Evolutionary conservation across 2,888 invertebrate genomes (phyloP).

Genomic region (Calliopum simillimum): DNA sequence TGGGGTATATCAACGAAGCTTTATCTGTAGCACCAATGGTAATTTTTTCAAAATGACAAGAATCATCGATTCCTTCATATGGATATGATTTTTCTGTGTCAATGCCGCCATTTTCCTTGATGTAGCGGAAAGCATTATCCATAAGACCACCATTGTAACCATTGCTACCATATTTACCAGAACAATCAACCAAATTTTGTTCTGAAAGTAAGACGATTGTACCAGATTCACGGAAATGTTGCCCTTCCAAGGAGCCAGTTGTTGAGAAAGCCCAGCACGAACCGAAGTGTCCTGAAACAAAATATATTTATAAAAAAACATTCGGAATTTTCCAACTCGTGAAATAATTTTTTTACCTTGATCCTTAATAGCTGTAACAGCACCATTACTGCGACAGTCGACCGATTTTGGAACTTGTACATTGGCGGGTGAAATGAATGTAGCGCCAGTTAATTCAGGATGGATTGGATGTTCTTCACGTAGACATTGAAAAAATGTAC

Average conservation of each 20-base stretch:
- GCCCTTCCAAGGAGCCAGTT: conserved; percentile 92
- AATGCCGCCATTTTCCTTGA: conserved; percentile 85
- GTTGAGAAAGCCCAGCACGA: conserved; percentile 94
- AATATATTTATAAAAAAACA: neutral
- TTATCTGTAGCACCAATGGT: conserved; percentile 82
- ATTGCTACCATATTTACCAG: too few species aligned
- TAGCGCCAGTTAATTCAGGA: conserved; percentile 51
- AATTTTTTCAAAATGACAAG: conserved; percentile 75
- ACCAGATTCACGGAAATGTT: conserved; percentile 84
- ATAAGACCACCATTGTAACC: conserved; percentile 84
- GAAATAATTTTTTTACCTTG: conserved; percentile 68
- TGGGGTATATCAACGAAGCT: conserved; percentile 80
- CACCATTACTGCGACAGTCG: conserved; percentile 87
- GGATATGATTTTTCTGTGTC: conserved; percentile 91
- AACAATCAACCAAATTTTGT: conserved; percentile 92
- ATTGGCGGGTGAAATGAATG: conserved; percentile 68
- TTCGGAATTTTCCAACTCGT: conserved; percentile 62
- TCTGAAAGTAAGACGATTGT: conserved; percentile 86
- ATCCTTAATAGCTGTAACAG: conserved; percentile 90
- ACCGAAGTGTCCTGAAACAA: conserved; percentile 75
- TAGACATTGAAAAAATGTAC: too few species aligned
- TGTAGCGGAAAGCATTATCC: conserved; percentile 88
- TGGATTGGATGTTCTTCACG: too few species aligned
- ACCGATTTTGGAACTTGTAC: conserved; percentile 76
- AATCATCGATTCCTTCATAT: conserved; percentile 82